Conservation (phyloP, 1,140 invertebrate species). For the Macrostomum lignano region DNA sequence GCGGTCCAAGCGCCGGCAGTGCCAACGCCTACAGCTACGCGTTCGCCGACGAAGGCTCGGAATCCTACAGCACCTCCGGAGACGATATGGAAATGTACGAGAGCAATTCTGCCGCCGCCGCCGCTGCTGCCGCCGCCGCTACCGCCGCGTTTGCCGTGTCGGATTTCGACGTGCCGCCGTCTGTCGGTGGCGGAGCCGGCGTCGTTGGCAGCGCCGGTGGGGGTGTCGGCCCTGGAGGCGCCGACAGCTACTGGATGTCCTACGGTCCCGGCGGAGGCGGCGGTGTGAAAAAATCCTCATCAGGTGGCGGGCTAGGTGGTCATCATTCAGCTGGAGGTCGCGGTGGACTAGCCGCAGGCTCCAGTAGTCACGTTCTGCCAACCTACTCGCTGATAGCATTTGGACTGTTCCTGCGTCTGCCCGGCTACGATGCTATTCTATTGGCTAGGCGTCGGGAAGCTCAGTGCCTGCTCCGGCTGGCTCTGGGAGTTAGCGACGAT, state of each 20-base stretch:
- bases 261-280: constrained; percentile 6
- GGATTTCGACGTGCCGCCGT: constrained; percentile 42
- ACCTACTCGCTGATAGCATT: constrained; percentile 63
- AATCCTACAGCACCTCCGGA: constrained; percentile 10
- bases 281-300: not conserved
- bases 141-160: constrained; percentile 56
- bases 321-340: not conserved
- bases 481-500: constrained; percentile 59
- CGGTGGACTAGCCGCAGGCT: too few relatives aligned
- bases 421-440: constrained; percentile 57
- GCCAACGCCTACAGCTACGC: constrained; percentile 6
- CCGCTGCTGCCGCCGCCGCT: constrained; percentile 46
- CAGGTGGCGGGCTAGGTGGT: not conserved
- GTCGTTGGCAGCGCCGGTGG: constrained; percentile 11
- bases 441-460: constrained; percentile 50
- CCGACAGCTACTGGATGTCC: constrained; percentile 15
- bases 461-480: constrained; percentile 48
- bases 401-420: constrained; percentile 51
- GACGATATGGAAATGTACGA: constrained; percentile 35
- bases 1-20: constrained; percentile 5
- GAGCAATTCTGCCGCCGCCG: constrained; percentile 47
- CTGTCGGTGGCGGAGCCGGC: constrained; percentile 38
- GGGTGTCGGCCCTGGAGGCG: constrained; percentile 8
- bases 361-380: constrained; percentile 37
- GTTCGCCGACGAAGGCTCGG: constrained; percentile 6